phyloP scores from a whole-genome alignment of 2,797 vertebrate genomes.

The Gephyroberyx darwinii region DNA sequence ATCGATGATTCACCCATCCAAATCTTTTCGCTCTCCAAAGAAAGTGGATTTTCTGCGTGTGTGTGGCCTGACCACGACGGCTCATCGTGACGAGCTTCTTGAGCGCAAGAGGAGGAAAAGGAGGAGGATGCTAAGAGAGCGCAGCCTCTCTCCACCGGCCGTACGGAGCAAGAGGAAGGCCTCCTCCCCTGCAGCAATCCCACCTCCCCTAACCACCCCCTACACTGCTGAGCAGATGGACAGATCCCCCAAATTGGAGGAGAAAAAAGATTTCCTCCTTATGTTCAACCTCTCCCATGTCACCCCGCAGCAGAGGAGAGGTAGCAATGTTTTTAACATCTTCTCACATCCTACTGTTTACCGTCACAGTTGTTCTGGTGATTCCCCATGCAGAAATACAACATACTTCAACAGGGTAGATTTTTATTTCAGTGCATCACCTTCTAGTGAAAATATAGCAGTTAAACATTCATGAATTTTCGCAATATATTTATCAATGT shows the following conservation, averaged over 20 bases:
- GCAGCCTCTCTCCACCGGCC: conserved; percentile 85
- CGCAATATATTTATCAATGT: too few species aligned
- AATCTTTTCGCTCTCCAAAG: conserved; percentile 70
- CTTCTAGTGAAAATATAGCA: too few species aligned
- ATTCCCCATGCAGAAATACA: conserved; percentile 33
- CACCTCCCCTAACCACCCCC: conserved; percentile 84
- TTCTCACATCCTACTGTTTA: conserved; percentile 36
- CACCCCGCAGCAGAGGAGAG: conserved; percentile 88
- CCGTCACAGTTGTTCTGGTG: conserved; percentile 32
- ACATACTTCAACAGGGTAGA: neutral
- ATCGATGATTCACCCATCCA: conserved; percentile 10
- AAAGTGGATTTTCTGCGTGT: conserved; percentile 90
- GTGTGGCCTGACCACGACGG: conserved; percentile 89
- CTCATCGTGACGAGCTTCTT: conserved; percentile 87
- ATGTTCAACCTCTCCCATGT: conserved; percentile 90
- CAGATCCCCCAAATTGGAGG: conserved; percentile 86
- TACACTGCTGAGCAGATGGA: conserved; percentile 92
- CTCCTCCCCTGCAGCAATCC: conserved; percentile 74
- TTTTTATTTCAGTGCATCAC: too few species aligned
- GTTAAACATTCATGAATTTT: too few species aligned
- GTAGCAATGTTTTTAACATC: conserved; percentile 69
- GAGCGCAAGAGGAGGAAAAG: conserved; percentile 88
- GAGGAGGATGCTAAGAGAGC: conserved; percentile 89
- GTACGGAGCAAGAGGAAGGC: conserved; percentile 84
- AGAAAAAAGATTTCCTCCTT: conserved; percentile 91